phyloP scores from a whole-genome alignment of 2,113 vertebrate species.

The Misgurnus mizolepis region DNA sequence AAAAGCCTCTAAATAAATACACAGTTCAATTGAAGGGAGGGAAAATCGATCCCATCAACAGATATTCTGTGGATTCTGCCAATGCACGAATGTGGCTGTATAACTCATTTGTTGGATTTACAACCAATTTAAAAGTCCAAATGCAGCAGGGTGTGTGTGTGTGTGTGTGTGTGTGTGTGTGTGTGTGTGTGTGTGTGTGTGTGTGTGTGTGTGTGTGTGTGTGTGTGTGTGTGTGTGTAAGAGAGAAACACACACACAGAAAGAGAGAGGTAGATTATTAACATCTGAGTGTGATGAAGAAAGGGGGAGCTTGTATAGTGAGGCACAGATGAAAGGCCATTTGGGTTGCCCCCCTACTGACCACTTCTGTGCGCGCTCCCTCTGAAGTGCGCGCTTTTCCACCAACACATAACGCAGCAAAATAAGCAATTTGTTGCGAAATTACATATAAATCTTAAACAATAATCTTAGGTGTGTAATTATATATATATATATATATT shows the following conservation, averaged over 20 bases:
- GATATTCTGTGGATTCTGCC: not conserved
- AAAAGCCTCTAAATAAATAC: conserved; percentile 49
- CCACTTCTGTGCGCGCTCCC: conserved; percentile 67
- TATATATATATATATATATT: no score
- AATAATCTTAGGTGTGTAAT: no score
- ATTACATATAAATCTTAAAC: no score
- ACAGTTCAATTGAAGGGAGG: conserved; percentile 44
- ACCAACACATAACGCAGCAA: conserved; percentile 58
- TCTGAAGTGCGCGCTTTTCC: conserved; percentile 68
- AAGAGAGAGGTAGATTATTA: conserved; percentile 47
- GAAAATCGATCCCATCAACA: conserved; percentile 31
- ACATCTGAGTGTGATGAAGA: conserved; percentile 61
- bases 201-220: not conserved
- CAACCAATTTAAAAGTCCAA: conserved; percentile 27
- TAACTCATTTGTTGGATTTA: conserved; percentile 37
- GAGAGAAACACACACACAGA: conserved; percentile 24
- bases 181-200: not conserved
- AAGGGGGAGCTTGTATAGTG: conserved; percentile 60
- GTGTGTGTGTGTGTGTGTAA: not conserved
- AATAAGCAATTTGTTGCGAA: conserved; percentile 69
- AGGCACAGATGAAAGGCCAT: conserved; percentile 76
- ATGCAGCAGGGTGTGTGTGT: not conserved
- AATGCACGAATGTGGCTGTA: conserved; percentile 3
- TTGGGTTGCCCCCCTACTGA: conserved; percentile 69
- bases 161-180: not conserved